These are phyloP conservation scores for Crioceris asparagi DNA, from an alignment of 2,888 invertebrate genomes.

Conservation along the genomic window DNA sequence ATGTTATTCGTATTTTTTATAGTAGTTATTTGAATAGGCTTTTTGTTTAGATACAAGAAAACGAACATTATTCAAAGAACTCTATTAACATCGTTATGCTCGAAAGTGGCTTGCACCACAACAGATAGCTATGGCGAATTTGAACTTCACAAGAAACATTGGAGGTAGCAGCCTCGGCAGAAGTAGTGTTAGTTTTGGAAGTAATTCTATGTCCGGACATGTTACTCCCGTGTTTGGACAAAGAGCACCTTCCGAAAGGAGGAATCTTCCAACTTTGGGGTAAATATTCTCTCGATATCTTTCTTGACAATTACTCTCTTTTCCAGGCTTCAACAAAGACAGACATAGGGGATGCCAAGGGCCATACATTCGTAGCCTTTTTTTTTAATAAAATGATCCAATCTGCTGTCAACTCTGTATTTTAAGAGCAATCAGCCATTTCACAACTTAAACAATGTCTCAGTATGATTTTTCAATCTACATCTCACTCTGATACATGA, in stretches of 20 bases:
- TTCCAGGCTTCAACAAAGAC: too few species aligned
- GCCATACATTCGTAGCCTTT: too few species aligned
- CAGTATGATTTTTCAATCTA: too few species aligned
- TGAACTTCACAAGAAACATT: slow-evolving; percentile 87
- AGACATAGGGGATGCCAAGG: too few species aligned
- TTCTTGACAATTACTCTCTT: too few species aligned
- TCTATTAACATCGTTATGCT: slow-evolving; percentile 32
- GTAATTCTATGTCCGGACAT: slow-evolving; percentile 62
- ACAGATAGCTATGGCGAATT: slow-evolving; percentile 77
- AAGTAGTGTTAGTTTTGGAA: slow-evolving; percentile 53
- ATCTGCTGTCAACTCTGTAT: too few species aligned
- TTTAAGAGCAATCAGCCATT: too few species aligned
- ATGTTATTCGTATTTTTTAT: slow-evolving; percentile 32
- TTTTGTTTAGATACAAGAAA: slow-evolving; percentile 18
- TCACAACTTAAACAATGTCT: too few species aligned
- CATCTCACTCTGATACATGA: too few species aligned
- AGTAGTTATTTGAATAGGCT: slow-evolving; percentile 24
- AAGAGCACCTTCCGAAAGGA: slow-evolving; percentile 67
- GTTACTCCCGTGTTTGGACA: slow-evolving; percentile 74
- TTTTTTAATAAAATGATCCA: too few species aligned
- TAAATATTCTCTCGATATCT: slow-evolving; percentile 31
- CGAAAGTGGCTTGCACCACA: slow-evolving; percentile 28
- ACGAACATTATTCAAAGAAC: slow-evolving; percentile 14
- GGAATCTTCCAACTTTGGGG: slow-evolving; percentile 45
- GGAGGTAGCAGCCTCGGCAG: slow-evolving; percentile 63